phyloP scores from a whole-genome alignment of 2,113 vertebrate genomes.

The Nothoprocta pentlandii region DNA sequence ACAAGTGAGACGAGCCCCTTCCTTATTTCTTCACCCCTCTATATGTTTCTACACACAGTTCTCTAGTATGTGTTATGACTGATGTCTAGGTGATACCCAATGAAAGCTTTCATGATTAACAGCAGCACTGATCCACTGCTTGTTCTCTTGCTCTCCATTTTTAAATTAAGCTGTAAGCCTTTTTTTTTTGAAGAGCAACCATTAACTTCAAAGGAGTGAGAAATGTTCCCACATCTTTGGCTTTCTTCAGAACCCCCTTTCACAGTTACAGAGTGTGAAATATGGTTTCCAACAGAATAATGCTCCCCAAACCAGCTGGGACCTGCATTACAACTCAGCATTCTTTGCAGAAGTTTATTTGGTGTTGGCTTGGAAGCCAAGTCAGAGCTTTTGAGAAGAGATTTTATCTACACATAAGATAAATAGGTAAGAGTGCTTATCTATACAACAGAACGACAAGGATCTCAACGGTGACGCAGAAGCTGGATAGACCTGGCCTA shows the following conservation, averaged over 20 bases:
- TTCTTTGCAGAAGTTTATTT: conserved; percentile 19
- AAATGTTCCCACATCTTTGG: conserved; percentile 28
- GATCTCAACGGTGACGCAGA: background rate
- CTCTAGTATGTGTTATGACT: background rate
- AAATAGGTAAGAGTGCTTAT: background rate
- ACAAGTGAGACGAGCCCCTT: background rate
- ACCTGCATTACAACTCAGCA: background rate
- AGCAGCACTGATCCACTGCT: background rate
- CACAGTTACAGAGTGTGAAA: conserved; percentile 49
- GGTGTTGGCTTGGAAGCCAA: background rate
- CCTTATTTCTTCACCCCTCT: background rate
- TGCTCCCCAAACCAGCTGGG: conserved; percentile 28
- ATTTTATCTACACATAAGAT: background rate
- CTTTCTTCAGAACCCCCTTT: conserved; percentile 27
- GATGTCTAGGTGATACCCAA: background rate
- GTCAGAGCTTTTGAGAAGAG: background rate
- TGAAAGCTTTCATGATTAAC: conserved; percentile 19
- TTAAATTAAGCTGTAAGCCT: conserved; percentile 41
- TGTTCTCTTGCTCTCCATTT: background rate
- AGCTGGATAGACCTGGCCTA: background rate
- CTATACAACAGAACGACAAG: background rate
- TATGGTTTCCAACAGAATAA: conserved; percentile 20
- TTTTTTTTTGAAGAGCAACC: background rate
- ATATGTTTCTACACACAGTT: background rate
- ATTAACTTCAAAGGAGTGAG: conserved; percentile 47